Evolutionary conservation across 2,797 vertebrate species (phyloP).

Genomic region (Scolopax bukidnonensis): DNA sequence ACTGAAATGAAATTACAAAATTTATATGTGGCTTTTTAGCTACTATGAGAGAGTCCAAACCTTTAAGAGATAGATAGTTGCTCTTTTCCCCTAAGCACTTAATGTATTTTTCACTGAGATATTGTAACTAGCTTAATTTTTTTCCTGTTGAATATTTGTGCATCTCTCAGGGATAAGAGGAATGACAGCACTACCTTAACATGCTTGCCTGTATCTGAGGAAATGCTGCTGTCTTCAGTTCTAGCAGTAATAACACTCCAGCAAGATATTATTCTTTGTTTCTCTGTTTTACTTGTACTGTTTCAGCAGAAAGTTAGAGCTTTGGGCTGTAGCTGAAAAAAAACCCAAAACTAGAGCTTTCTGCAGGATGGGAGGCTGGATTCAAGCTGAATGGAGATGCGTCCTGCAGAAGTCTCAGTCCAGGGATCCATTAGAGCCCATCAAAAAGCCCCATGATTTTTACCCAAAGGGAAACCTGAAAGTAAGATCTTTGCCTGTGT

Average conservation of each 20-base stretch:
- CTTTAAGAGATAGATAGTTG: not conserved
- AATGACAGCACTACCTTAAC: not conserved
- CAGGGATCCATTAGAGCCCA: not conserved
- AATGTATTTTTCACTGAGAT: not conserved
- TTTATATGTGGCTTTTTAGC: not conserved
- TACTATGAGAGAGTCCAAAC: not conserved
- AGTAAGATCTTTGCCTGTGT: not conserved
- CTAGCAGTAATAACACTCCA: not conserved
- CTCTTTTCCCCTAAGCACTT: not conserved
- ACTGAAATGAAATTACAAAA: not conserved
- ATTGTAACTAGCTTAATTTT: not conserved
- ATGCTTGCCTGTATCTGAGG: not conserved
- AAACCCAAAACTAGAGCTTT: not conserved
- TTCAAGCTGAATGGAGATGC: not conserved
- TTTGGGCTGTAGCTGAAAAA: not conserved
- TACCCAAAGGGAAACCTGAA: not conserved
- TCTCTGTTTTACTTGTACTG: not conserved
- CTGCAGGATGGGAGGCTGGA: not conserved
- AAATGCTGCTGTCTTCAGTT: not conserved
- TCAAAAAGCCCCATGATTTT: accelerated
- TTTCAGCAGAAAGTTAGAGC: not conserved
- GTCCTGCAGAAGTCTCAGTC: not conserved
- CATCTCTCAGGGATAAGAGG: not conserved
- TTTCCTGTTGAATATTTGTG: not conserved
- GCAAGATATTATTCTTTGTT: not conserved